Conservation (phyloP, 2,888 invertebrate genomes). For the Papilio gigon region DNA sequence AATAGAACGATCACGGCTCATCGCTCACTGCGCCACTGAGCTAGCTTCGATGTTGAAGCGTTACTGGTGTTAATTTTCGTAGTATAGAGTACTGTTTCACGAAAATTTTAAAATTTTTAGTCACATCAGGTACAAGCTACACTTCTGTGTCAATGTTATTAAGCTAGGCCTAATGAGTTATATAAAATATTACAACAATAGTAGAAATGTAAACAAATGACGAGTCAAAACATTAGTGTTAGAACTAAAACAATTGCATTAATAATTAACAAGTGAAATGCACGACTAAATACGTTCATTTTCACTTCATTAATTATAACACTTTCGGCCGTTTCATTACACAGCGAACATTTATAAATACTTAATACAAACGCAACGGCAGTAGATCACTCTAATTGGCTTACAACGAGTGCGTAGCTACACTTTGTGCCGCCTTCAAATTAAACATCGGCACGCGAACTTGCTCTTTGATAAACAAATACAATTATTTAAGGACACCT, state of each 20-base stretch:
- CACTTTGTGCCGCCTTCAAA: slow-evolving; percentile 66
- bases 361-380: slow-evolving; percentile 66
- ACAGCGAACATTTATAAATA: slow-evolving; percentile 74
- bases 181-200: too few relatives aligned
- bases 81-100: too few relatives aligned
- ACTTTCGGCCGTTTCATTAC: slow-evolving; percentile 73
- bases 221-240: neutral
- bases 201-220: neutral
- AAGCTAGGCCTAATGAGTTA: too few relatives aligned
- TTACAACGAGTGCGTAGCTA: slow-evolving; percentile 61
- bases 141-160: too few relatives aligned
- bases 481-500: slow-evolving; percentile 34
- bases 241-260: neutral
- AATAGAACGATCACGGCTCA: too few relatives aligned
- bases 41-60: too few relatives aligned
- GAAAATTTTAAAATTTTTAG: too few relatives aligned
- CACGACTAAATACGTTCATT: slow-evolving; percentile 30
- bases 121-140: too few relatives aligned
- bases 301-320: slow-evolving; percentile 76
- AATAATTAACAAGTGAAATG: slow-evolving; percentile 7
- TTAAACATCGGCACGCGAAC: slow-evolving; percentile 66
- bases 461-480: slow-evolving; percentile 44
- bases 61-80: too few relatives aligned
- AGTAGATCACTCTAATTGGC: slow-evolving; percentile 79
- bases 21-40: too few relatives aligned